Evolutionary conservation across 2,113 vertebrate species (phyloP).

Genomic region (Thalassoma bifasciatum): DNA sequence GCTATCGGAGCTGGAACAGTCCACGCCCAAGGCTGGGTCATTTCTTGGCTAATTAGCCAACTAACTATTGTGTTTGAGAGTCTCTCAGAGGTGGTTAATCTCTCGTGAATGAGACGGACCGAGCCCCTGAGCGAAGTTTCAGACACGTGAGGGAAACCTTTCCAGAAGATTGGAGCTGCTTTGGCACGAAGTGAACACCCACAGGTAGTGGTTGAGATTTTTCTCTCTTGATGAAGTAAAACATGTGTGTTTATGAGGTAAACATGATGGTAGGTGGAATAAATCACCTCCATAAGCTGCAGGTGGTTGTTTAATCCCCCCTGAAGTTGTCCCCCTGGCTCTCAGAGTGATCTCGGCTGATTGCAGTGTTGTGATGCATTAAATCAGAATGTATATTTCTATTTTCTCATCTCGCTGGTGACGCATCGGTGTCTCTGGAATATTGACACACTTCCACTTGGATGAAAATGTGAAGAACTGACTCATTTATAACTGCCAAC

Average conservation of each 20-base stretch:
- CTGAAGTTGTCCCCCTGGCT: background rate
- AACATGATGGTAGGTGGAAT: accelerated
- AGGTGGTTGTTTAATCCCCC: background rate
- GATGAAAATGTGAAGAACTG: constrained; percentile 38
- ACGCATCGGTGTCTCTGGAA: constrained; percentile 8
- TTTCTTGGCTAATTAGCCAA: background rate
- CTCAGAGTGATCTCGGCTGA: background rate
- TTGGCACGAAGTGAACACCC: background rate
- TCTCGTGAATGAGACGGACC: background rate
- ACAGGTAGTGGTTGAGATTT: background rate
- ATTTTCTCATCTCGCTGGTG: background rate
- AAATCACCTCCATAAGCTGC: too few relatives aligned
- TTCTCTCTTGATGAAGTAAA: too few relatives aligned
- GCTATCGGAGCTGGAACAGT: background rate
- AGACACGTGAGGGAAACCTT: background rate
- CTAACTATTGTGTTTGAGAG: background rate
- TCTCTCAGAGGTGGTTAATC: too few relatives aligned
- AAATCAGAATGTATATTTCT: background rate
- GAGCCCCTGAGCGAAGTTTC: background rate
- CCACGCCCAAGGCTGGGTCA: background rate
- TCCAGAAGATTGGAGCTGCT: background rate
- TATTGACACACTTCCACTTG: constrained; percentile 44
- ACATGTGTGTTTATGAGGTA: background rate
- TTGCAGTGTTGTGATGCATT: background rate
- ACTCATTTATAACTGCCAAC: constrained; percentile 57